Conservation (phyloP, 1,140 invertebrate genomes). For the Galleria mellonella region DNA sequence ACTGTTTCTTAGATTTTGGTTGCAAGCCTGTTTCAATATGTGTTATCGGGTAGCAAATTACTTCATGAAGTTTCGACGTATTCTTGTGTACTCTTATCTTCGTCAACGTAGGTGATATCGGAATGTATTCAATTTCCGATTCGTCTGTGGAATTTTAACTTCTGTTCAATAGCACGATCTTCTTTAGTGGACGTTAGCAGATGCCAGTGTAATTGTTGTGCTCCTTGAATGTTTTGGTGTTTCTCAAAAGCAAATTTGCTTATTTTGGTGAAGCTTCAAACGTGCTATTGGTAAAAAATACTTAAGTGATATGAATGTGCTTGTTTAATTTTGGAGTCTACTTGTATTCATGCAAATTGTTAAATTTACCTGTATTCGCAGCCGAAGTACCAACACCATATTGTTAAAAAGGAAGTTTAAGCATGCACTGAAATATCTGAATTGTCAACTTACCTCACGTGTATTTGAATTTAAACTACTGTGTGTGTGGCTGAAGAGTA, state of each 20-base stretch:
- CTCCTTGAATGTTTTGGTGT: conserved; percentile 49
- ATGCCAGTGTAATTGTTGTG: conserved; percentile 54
- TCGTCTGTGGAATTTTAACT: conserved; percentile 78
- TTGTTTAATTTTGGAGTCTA: conserved; percentile 68
- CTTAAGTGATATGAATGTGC: conserved; percentile 26
- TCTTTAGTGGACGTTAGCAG: conserved; percentile 35
- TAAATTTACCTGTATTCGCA: conserved; percentile 45
- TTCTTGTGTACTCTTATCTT: conserved; percentile 84
- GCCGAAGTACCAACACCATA: conserved; percentile 45
- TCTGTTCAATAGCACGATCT: conserved; percentile 26
- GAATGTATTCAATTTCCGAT: conserved; percentile 85
- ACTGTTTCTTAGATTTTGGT: conserved; percentile 64
- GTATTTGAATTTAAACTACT: conserved; percentile 36
- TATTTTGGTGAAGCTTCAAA: conserved; percentile 35
- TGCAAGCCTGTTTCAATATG: conserved; percentile 39
- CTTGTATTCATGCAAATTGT: conserved; percentile 40
- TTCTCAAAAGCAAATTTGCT: conserved; percentile 31
- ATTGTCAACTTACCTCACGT: conserved; percentile 51
- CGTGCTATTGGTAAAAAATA: conserved; percentile 30
- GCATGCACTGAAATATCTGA: conserved; percentile 37
- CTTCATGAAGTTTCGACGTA: conserved; percentile 61
- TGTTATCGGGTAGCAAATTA: conserved; percentile 77
- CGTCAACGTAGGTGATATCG: conserved; percentile 85
- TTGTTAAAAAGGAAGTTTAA: conserved; percentile 27
- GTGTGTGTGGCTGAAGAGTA: conserved; percentile 31